A percentile compares a stretch with the other conserved stretches of the same genome.
Evolutionary conservation across 2,797 vertebrate genomes (phyloP).

Genomic region (Petrocephalus schoutedeni): DNA sequence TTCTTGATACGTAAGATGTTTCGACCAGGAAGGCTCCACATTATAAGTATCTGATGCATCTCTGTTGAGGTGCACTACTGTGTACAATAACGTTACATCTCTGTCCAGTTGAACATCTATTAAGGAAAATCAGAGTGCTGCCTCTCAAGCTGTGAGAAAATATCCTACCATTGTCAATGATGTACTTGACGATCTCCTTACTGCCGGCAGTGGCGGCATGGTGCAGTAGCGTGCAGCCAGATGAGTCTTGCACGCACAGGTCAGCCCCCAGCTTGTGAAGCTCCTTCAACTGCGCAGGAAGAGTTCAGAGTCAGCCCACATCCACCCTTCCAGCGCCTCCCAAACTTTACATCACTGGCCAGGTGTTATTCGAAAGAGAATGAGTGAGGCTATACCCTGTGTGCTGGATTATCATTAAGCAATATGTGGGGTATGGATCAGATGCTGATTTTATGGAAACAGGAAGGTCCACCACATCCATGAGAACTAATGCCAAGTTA

Average conservation of each 20-base stretch:
- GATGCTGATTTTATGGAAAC: background rate
- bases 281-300: constrained; percentile 69
- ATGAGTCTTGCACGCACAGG: constrained; percentile 67
- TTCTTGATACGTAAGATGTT: background rate
- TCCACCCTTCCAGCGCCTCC: background rate
- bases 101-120: background rate
- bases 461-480: background rate
- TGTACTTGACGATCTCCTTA: constrained; percentile 87
- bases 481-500: background rate
- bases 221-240: constrained; percentile 76
- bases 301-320: background rate
- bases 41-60: background rate
- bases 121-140: background rate
- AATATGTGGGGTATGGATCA: background rate
- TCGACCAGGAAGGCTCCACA: background rate
- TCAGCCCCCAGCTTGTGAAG: constrained; percentile 74
- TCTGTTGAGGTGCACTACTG: background rate
- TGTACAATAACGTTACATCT: background rate
- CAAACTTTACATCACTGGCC: background rate
- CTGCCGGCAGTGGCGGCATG: constrained; percentile 76
- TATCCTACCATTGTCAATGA: constrained; percentile 79
- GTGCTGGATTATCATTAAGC: background rate
- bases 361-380: background rate
- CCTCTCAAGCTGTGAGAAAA: background rate
- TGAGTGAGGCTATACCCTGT: background rate